Percentiles rank a stretch among this genome's conserved stretches.
Conservation (phyloP, 1,140 invertebrate species). For the Caenorhabditis briggsae region DNA sequence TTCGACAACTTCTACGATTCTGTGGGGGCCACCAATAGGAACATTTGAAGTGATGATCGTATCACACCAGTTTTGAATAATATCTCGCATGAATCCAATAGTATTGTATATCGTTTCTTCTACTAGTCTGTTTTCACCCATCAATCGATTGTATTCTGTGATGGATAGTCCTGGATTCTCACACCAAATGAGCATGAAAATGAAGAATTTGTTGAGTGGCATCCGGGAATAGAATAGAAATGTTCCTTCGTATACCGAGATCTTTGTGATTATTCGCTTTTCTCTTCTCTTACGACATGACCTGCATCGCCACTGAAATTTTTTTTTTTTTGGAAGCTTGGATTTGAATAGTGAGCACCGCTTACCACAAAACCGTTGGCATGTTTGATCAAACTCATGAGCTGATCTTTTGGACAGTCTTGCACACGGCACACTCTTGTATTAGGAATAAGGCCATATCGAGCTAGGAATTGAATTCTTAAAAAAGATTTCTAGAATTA, state of each 20-base stretch:
- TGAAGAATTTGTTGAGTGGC: conserved; percentile 63
- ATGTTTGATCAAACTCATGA: conserved; percentile 63
- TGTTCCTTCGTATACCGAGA: conserved; percentile 60
- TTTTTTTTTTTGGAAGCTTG: neutral
- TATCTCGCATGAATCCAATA: conserved; percentile 61
- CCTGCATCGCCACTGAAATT: conserved; percentile 58
- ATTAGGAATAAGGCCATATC: conserved; percentile 60
- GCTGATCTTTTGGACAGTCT: conserved; percentile 61
- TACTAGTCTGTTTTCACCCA: conserved; percentile 59
- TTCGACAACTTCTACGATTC: conserved; percentile 56
- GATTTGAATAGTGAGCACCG: neutral
- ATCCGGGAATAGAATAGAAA: conserved; percentile 63
- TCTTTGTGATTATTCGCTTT: conserved; percentile 58
- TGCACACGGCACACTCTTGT: conserved; percentile 44
- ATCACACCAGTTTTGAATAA: conserved; percentile 61
- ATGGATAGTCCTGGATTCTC: conserved; percentile 56
- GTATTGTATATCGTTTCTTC: conserved; percentile 63
- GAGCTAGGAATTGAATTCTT: conserved; percentile 60
- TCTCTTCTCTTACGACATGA: conserved; percentile 59
- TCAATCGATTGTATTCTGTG: conserved; percentile 59
- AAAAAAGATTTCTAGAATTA: neutral
- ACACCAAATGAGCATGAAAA: conserved; percentile 63
- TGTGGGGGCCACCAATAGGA: conserved; percentile 53
- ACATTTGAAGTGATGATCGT: conserved; percentile 22
- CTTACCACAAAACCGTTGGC: conserved; percentile 60